Percentiles rank a stretch among this genome's conserved stretches.
Evolutionary conservation across 2,888 invertebrate genomes (phyloP).

Genomic region (Sarcophaga carnaria): DNA sequence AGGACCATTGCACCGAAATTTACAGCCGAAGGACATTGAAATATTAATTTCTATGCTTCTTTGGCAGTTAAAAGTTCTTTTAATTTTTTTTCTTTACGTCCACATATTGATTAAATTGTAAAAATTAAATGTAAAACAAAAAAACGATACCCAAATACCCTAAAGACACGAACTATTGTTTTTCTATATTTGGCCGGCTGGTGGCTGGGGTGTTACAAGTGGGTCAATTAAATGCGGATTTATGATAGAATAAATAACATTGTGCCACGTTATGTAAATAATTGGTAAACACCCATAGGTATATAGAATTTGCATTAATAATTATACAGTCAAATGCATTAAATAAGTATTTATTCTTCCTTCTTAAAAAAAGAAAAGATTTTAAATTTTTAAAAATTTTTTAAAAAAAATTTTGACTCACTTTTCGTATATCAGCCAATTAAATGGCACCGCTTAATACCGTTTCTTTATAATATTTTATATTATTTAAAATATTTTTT

Average conservation of each 20-base stretch:
- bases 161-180: conserved; percentile 28
- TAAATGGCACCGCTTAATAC: not conserved
- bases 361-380: no score
- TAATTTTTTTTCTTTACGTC: no score
- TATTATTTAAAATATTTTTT: conserved; percentile 8
- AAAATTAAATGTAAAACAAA: no score
- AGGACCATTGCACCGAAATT: no score
- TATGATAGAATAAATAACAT: conserved; percentile 6
- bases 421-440: conserved; percentile 4
- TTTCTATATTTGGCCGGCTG: not conserved
- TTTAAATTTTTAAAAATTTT: not conserved
- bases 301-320: conserved; percentile 34
- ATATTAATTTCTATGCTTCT: no score
- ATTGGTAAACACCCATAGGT: conserved; percentile 36
- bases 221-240: conserved; percentile 70
- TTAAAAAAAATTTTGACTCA: not conserved
- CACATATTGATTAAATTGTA: no score
- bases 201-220: conserved; percentile 57
- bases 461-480: not conserved
- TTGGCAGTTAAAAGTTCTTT: no score
- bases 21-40: no score
- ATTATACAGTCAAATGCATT: conserved; percentile 6
- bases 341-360: no score
- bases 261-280: conserved; percentile 7
- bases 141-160: not conserved